Evolutionary conservation across 2,797 vertebrate genomes (phyloP), one percentile per base, ranked within the genome.

Genomic region (Sarcoramphus papa): DNA sequence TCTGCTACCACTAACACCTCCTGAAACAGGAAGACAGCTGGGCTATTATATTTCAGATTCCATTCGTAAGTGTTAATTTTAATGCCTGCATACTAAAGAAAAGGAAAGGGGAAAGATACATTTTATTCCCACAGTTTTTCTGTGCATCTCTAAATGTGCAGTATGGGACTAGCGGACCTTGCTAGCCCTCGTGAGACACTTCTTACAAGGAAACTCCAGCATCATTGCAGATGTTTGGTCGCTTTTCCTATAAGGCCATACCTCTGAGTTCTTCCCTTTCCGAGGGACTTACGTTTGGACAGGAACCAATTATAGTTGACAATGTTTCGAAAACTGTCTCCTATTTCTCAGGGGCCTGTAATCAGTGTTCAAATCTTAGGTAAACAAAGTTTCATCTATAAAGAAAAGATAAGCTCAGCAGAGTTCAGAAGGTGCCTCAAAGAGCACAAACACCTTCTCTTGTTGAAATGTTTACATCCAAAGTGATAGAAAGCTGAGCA

Each of bases 391-490:
- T 83, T 88, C 18, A 40, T 84, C 90, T 83, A 16, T 82, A 85
- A 94, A 94, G 92, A 90, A 93, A 78, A 85, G 56, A 82, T 70
- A 91, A 79, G 74, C 89, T 79, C 63, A 88, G 17, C 50, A 73
- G 69, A 87, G 92, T 90, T 95, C 77, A 95, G 85, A 91, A 89
- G 56, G 40, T 87, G 74, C 57, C 83, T 96, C 70, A 79, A 93
- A 84, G 43, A 92, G 48, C 40, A 25, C 87, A 96, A 92, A 82
- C 68, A 79, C 62, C 87, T 90, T 75, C 51, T 95, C 62, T 57
- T 93, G n/a, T 64, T 97, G 91, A 92, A 87, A 60, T 96, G 85
- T 95, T 97, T 97, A 54, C 41, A 62, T 95, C 79, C 74, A 81
- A 72, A 63, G 72, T 89, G 76, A 91, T 63, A 95, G 81, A 93